Base-by-base conservation (phyloP, 2,888 invertebrate species). In the Geotrupes spiniger region DNA sequence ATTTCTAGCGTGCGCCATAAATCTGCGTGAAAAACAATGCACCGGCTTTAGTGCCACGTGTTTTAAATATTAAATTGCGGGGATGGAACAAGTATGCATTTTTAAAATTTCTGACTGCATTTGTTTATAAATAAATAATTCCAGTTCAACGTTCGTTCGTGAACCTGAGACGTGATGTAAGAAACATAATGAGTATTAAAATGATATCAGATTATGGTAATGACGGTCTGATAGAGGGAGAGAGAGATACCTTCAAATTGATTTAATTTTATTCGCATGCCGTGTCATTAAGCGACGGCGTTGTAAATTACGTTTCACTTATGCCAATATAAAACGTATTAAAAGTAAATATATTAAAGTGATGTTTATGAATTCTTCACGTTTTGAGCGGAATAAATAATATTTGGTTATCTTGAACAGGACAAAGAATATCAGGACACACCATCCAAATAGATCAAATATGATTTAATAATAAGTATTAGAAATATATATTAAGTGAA, bases 71-170 rank as follows among this genome's bases (percentile, higher is more conserved):
- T 16, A 42, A 45, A 38, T 16, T 14, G 12, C 15, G 28, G 17
- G 31, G 16, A 17, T 31, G 41, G 15, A 42, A 42, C 25, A 43
- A 15, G 33, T 14, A 36, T 36, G 43, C 26, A 36, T 25, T 33
- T 36, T 12, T 36, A 21, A 36, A 21, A 36, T 36, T 36, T 36
- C 26, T 43, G 31, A 36, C 36, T 12, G n/a, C 26, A 26, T 38
- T 17, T 33, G 33, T 33, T 33, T 33, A 33, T 16, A 29, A 45
- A 38, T 39, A n/a, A 28, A 27, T 45, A 21, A 45, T 45, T 37
- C 37, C 38, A 17, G 39, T 45, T 44, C 38, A 44, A 44, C 28
- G 44, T 17, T 10, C 16, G 38, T 45, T 38, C 21, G 29, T 45
- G 45, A 45, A 45, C 45, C 33, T 12, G 14, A 15, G 14, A 15